phyloP scores from a whole-genome alignment of 2,888 invertebrate genomes.

The Acrobasis suavella region DNA sequence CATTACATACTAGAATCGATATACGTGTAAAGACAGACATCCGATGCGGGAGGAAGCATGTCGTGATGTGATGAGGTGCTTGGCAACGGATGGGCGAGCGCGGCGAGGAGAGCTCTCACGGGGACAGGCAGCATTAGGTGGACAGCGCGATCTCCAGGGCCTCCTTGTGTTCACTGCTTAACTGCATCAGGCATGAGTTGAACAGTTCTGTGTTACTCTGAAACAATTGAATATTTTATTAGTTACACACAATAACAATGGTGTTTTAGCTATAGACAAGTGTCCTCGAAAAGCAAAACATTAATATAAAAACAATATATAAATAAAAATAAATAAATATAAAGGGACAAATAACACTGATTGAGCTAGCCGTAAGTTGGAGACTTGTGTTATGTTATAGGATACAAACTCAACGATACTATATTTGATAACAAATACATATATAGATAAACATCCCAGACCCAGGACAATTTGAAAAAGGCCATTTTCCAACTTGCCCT shows the following conservation, averaged over 20 bases:
- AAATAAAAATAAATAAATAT: no score
- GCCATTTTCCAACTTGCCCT: no score
- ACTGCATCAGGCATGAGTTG: conserved; percentile 88
- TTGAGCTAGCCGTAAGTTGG: no score
- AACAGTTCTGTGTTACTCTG: conserved; percentile 90
- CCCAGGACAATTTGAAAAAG: no score
- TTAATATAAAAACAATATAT: no score
- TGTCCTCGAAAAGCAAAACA: no score
- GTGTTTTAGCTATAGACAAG: no score
- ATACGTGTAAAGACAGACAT: conserved; percentile 35
- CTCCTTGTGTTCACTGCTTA: conserved; percentile 91
- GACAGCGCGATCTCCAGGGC: conserved; percentile 89
- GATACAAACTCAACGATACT: no score
- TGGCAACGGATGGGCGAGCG: conserved; percentile 41
- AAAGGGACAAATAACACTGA: no score
- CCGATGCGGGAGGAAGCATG: conserved; percentile 35
- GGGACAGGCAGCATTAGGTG: conserved; percentile 50
- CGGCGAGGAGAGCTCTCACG: conserved; percentile 42
- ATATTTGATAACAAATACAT: no score
- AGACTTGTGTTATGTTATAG: no score
- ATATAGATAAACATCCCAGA: no score
- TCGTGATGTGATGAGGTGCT: conserved; percentile 36
- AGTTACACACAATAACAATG: background rate
- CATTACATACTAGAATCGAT: conserved; percentile 23
- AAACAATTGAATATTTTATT: conserved; percentile 38